Evolutionary conservation across 1,140 invertebrate species (phyloP).

Genomic region (Drosophila nikananu): DNA sequence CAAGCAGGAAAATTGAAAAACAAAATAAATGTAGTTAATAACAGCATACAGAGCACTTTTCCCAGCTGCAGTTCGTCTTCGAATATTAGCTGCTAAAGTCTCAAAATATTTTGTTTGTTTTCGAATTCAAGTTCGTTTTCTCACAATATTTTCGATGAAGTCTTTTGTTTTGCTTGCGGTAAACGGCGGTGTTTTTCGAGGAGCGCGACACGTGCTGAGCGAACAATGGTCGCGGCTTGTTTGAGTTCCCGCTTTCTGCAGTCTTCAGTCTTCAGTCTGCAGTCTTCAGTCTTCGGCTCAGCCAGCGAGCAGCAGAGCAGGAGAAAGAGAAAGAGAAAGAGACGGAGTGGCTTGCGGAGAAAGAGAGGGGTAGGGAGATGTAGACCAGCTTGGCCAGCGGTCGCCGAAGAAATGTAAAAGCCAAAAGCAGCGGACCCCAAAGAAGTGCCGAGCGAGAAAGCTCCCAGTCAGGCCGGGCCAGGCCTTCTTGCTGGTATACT

Average conservation of each 20-base stretch:
- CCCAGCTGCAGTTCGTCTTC: not conserved
- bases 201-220: slow-evolving; percentile 69
- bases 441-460: slow-evolving; percentile 52
- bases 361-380: slow-evolving; percentile 16
- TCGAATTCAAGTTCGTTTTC: slow-evolving; percentile 12
- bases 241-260: slow-evolving; percentile 43
- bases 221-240: slow-evolving; percentile 79
- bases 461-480: slow-evolving; percentile 19
- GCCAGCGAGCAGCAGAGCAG: slow-evolving; percentile 11
- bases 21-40: not conserved
- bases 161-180: slow-evolving; percentile 37
- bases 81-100: not conserved
- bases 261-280: not conserved
- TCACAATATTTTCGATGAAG: slow-evolving; percentile 13
- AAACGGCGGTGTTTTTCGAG: slow-evolving; percentile 21
- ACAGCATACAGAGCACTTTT: slow-evolving; percentile 8
- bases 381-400: slow-evolving; percentile 59
- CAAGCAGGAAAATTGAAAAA: not conserved
- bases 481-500: slow-evolving; percentile 7
- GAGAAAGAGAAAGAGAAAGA: slow-evolving; percentile 30
- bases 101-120: not conserved
- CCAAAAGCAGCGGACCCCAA: slow-evolving; percentile 50
- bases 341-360: slow-evolving; percentile 10
- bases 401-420: slow-evolving; percentile 77
- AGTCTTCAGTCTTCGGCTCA: slow-evolving; percentile 2